Evolutionary conservation across 2,888 invertebrate genomes (phyloP), one percentile per base, ranked within the genome.

Genomic region (Drosophila parthenogenetica): DNA sequence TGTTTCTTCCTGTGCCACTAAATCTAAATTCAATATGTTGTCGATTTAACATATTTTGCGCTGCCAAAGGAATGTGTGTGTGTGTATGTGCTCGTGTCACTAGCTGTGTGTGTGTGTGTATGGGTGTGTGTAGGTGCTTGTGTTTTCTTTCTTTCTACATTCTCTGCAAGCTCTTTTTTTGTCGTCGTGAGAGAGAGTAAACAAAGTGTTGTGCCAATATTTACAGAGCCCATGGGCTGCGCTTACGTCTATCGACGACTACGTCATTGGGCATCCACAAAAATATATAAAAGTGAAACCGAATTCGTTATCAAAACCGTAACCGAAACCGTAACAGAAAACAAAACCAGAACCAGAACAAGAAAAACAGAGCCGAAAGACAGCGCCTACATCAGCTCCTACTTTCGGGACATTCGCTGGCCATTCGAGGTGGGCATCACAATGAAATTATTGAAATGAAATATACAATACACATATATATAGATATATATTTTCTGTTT

Each of bases 1-100:
- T 22, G 43, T 46, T 51, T 45, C 55, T 63, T 54, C 55, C 55
- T 67, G 65, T 58, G 77, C 79, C 79, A 75, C 74, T 69, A 79
- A 84, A 85, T 87, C 87, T 69, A 84, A 79, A 89, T 84, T 89
- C 89, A 84, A 89, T 87, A 85, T 85, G 77, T 71, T 87, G 77
- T 81, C 89, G 87, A 73, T 73, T 80, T 81, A 88, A 76, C 84
- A 84, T 88, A 86, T 81, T 67, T 70, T 59, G 35, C 16, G 32
- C 16, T 25, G 5, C 39, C 37, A 57, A 11, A 7, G 13, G 42
- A 16, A 22, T n/a, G 45, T 19, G 3, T 50, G 32, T 55, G n/a
- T 13, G 5, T 46, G 22, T 39, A 22, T n/a, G n/a, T n/a, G n/a
- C 32, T 59, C 32, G 40, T 16, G 16, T 35, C 19, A 25, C 29